phyloP scores from a whole-genome alignment of 2,888 invertebrate genomes.

The Eilema sororculum region DNA sequence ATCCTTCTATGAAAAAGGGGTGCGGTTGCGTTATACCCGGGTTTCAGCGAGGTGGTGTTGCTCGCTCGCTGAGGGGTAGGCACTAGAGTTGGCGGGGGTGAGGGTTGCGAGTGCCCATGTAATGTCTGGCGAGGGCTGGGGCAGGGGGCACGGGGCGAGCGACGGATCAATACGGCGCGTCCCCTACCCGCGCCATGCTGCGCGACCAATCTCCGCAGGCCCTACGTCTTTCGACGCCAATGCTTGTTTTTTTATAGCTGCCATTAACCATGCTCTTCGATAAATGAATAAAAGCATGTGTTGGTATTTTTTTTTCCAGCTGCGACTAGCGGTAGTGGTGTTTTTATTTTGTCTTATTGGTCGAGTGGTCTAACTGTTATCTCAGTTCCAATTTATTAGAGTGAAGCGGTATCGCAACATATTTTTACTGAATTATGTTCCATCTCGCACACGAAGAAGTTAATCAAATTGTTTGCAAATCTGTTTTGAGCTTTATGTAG shows the following conservation, averaged over 20 bases:
- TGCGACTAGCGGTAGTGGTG: slow-evolving; percentile 45
- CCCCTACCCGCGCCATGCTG: slow-evolving; percentile 70
- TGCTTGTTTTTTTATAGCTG: slow-evolving; percentile 84
- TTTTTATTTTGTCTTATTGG: slow-evolving; percentile 48
- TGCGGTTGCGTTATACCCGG: slow-evolving; percentile 80
- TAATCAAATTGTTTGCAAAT: not conserved
- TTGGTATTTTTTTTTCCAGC: slow-evolving; percentile 57
- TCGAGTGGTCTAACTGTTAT: slow-evolving; percentile 32
- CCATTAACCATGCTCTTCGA: slow-evolving; percentile 82
- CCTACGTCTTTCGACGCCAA: slow-evolving; percentile 85
- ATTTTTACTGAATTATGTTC: not conserved
- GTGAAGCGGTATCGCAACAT: not conserved
- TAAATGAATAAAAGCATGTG: slow-evolving; percentile 84
- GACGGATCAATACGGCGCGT: slow-evolving; percentile 79
- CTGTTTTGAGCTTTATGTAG: not conserved
- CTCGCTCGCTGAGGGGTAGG: slow-evolving; percentile 62
- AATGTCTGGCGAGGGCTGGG: slow-evolving; percentile 72
- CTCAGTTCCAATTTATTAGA: slow-evolving; percentile 2
- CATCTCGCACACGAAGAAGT: not conserved
- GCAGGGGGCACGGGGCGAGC: slow-evolving; percentile 58
- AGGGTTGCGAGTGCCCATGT: slow-evolving; percentile 75
- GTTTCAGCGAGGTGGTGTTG: slow-evolving; percentile 66
- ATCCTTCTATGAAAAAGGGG: slow-evolving; percentile 80
- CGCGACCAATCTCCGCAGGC: slow-evolving; percentile 83
- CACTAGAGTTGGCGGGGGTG: slow-evolving; percentile 63